Evolutionary conservation across 1,140 invertebrate genomes (phyloP).

Genomic region (Dinoponera quadriceps): DNA sequence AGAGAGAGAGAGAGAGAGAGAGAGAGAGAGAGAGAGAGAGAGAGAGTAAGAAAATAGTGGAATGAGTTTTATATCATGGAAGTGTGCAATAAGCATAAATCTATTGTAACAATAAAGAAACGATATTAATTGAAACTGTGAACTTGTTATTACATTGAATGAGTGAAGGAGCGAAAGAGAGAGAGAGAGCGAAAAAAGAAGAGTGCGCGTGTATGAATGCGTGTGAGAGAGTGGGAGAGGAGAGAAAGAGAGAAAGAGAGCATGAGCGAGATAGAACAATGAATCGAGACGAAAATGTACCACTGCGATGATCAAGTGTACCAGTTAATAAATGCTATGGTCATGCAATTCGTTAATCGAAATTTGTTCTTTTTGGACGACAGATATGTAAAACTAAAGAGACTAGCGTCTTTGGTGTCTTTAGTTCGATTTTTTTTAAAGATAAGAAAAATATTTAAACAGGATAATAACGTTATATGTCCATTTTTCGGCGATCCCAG

Average conservation of each 20-base stretch:
- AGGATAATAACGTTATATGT: not conserved
- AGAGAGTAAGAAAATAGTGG: slow-evolving; percentile 73
- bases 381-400: not conserved
- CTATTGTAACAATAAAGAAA: slow-evolving; percentile 84
- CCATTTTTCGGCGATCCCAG: not conserved
- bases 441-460: slow-evolving; percentile 2
- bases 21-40: slow-evolving; percentile 67
- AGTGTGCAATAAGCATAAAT: slow-evolving; percentile 84
- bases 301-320: slow-evolving; percentile 79
- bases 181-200: slow-evolving; percentile 2
- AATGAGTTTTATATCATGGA: slow-evolving; percentile 82
- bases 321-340: slow-evolving; percentile 84
- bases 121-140: slow-evolving; percentile 82
- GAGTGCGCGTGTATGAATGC: slow-evolving; percentile 50
- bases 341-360: slow-evolving; percentile 78
- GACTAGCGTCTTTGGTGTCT: not conserved
- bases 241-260: slow-evolving; percentile 29
- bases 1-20: slow-evolving; percentile 60
- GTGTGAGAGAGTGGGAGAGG: slow-evolving; percentile 42
- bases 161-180: slow-evolving; percentile 46
- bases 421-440: not conserved
- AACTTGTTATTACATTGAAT: slow-evolving; percentile 82
- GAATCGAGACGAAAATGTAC: slow-evolving; percentile 75
- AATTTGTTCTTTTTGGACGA: slow-evolving; percentile 37
- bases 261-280: slow-evolving; percentile 54